Evolutionary conservation across 2,888 invertebrate species (phyloP), one percentile per base, ranked within the genome.

Genomic region (Synanthedon formicaeformis): DNA sequence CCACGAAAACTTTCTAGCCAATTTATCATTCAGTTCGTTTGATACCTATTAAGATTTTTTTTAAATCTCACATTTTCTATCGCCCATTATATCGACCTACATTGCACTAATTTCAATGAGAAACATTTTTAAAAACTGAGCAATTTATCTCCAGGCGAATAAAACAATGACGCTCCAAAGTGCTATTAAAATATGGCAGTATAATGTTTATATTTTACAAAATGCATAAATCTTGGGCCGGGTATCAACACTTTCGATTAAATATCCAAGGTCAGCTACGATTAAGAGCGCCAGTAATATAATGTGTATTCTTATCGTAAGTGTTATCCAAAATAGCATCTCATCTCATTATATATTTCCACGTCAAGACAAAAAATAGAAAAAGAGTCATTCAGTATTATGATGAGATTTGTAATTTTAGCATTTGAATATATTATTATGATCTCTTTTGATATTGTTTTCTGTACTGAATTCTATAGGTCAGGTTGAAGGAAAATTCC

Each of bases 201-300:
- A 73, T 75, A 78, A 76, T 79, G 78, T 78, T 48, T 23, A 52
- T 14, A 72, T 73, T 73, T 73, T 73, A 73, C 73, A 73, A 68
- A 75, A 76, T 68, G 65, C 63, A 81, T 84, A 86, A 86, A 85
- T 86, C 84, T 78, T 55, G 58, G 64, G 58, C 57, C 60, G 58
- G 68, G 65, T 85, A 83, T 86, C 85, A 85, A 76, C 86, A 82
- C 83, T 75, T 85, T 83, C 85, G 78, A 84, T 85, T 85, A 84
- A 76, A 71, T 57, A 51, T 52, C 58, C 78, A 85, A 85, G 86
- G 86, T 71, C 78, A 69, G 62, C 34, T 2, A 10, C 34, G 63
- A 71, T 71, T 70, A 70, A 72, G 64, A 75, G 69, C 60, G 70
- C 62, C 66, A 58, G 69, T 66, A 67, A 64, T 69, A 67, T 63